Conservation (phyloP, 2,797 vertebrate species). For the Eptatretus atami region DNA sequence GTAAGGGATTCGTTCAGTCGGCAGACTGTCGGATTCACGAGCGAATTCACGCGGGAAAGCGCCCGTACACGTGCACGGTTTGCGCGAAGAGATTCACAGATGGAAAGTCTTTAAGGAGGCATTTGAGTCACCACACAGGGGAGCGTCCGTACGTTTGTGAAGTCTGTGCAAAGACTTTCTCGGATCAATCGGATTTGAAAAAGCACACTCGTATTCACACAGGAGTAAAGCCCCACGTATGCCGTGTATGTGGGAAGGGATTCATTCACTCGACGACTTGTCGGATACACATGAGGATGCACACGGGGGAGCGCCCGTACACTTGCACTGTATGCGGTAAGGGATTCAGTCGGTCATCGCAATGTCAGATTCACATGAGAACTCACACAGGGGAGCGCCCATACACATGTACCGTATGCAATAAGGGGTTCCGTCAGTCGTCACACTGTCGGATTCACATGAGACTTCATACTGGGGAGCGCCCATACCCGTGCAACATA, state of each 20-base stretch:
- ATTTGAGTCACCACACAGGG: background rate
- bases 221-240: background rate
- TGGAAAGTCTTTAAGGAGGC: no score
- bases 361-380: background rate
- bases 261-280: background rate
- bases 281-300: background rate
- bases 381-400: slow-evolving; percentile 1
- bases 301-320: background rate
- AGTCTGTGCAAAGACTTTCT: background rate
- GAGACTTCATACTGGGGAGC: background rate
- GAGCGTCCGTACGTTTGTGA: background rate
- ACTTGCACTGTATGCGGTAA: background rate
- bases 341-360: background rate
- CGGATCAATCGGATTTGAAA: background rate
- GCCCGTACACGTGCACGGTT: no score
- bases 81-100: no score
- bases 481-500: background rate
- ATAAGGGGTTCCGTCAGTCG: background rate
- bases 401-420: background rate
- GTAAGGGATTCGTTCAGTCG: no score
- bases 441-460: background rate
- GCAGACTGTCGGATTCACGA: no score
- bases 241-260: background rate
- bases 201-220: background rate
- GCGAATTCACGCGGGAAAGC: no score